Percentiles rank a stretch among this genome's conserved stretches.
Evolutionary conservation across 1,140 invertebrate genomes (phyloP).

Genomic region (Mercenaria mercenaria): DNA sequence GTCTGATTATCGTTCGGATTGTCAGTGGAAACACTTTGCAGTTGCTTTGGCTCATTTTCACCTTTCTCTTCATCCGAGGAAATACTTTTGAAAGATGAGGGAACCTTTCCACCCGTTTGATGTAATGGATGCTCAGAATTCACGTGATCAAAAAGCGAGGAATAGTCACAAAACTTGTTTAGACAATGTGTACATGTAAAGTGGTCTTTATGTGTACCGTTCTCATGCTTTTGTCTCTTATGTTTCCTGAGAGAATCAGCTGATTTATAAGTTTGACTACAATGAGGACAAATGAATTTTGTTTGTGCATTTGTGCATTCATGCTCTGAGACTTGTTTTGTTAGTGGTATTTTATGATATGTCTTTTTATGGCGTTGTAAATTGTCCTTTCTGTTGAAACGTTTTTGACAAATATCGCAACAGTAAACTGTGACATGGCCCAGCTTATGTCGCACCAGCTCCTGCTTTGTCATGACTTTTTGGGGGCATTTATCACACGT

Average conservation of each 20-base stretch:
- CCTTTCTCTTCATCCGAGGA: too few relatives aligned
- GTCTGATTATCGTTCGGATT: too few relatives aligned
- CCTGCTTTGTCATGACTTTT: too few relatives aligned
- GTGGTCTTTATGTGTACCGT: too few relatives aligned
- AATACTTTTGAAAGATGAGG: neutral
- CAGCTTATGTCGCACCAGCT: neutral
- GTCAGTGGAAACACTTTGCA: too few relatives aligned
- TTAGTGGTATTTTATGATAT: neutral
- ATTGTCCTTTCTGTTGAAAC: conserved; percentile 4
- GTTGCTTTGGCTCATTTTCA: too few relatives aligned
- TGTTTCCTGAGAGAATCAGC: too few relatives aligned
- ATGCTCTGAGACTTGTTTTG: neutral
- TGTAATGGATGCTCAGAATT: neutral
- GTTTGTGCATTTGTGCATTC: neutral
- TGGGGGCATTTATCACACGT: too few relatives aligned
- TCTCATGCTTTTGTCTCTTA: neutral
- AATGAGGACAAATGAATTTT: neutral
- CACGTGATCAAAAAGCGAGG: neutral
- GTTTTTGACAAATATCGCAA: conserved; percentile 8
- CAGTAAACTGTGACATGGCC: neutral
- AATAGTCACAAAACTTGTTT: neutral
- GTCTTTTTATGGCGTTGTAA: neutral
- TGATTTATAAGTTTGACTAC: too few relatives aligned
- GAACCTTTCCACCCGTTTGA: neutral
- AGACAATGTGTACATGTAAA: neutral